These are phyloP conservation scores for Ornithoptera alexandrae DNA, from an alignment of 2,888 invertebrate genomes.

Conservation along the genomic window DNA sequence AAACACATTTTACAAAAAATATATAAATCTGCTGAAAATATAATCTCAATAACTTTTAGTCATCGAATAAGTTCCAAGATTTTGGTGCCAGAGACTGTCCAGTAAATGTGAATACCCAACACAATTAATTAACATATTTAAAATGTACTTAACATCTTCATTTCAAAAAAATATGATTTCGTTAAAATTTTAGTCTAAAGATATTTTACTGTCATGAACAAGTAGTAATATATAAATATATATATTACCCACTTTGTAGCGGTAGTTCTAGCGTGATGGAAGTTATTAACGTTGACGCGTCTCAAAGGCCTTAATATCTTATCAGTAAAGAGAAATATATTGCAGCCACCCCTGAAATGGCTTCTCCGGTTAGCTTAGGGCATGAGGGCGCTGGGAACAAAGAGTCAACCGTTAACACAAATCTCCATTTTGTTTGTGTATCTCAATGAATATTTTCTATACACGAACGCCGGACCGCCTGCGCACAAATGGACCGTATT, in stretches of 20 bases:
- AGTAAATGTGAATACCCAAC: too few species aligned
- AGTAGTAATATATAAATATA: not conserved
- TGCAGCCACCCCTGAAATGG: conserved; percentile 63
- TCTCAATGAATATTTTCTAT: conserved; percentile 68
- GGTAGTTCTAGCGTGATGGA: conserved; percentile 57
- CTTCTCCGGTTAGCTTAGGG: conserved; percentile 44
- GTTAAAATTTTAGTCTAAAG: not conserved
- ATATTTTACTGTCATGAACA: not conserved
- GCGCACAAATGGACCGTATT: conserved; percentile 59
- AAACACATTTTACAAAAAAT: too few species aligned
- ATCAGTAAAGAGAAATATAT: conserved; percentile 60
- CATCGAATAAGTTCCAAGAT: too few species aligned
- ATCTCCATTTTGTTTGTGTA: conserved; percentile 72
- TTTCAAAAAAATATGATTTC: too few species aligned
- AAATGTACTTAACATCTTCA: too few species aligned
- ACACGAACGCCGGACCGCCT: conserved; percentile 59
- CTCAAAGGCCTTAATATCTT: conserved; percentile 66
- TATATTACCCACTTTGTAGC: conserved; percentile 25
- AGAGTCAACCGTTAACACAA: conserved; percentile 76
- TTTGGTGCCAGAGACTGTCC: too few species aligned
- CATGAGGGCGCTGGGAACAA: conserved; percentile 42
- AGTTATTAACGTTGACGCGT: conserved; percentile 61
- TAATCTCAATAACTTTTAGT: too few species aligned
- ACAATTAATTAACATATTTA: too few species aligned
- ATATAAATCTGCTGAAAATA: too few species aligned